A percentile compares a stretch with the other conserved stretches of the same genome.
Conservation (phyloP, 2,797 vertebrate species). For the Rhadinocentrus ornatus region DNA sequence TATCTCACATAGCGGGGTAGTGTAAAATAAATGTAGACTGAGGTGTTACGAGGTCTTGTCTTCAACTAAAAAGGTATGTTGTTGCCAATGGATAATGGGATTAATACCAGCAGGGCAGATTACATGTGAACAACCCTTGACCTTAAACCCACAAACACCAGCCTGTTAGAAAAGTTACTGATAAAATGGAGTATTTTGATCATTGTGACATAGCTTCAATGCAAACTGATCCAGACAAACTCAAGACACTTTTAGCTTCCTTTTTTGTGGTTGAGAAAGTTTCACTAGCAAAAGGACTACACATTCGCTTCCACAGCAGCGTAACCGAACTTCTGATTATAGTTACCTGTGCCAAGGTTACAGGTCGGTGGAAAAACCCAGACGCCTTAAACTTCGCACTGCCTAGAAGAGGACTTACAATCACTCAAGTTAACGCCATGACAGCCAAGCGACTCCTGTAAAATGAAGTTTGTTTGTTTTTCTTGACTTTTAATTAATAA, state of each 20-base stretch:
- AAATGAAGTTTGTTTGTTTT: neutral
- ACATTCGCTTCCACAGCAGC: constrained; percentile 22
- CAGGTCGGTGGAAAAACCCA: neutral
- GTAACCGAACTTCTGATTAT: neutral
- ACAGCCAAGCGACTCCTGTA: neutral
- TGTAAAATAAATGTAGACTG: neutral
- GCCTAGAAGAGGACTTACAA: neutral
- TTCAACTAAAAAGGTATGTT: neutral
- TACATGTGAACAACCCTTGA: neutral
- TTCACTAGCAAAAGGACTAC: constrained; percentile 27
- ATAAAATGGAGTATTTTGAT: neutral
- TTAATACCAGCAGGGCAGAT: neutral
- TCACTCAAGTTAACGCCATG: neutral
- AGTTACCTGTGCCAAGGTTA: neutral
- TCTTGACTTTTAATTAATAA: constrained; percentile 17
- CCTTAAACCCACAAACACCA: constrained; percentile 4
- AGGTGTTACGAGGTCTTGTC: neutral
- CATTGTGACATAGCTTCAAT: neutral
- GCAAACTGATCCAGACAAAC: constrained; percentile 2
- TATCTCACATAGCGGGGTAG: neutral
- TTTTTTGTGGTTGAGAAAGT: constrained; percentile 13
- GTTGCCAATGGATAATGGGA: constrained; percentile 8
- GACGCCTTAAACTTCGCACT: neutral
- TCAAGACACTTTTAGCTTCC: constrained; percentile 36
- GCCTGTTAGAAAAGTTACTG: neutral